Conservation (phyloP, 2,797 vertebrate species). For the Enteromius trimaculatus region DNA sequence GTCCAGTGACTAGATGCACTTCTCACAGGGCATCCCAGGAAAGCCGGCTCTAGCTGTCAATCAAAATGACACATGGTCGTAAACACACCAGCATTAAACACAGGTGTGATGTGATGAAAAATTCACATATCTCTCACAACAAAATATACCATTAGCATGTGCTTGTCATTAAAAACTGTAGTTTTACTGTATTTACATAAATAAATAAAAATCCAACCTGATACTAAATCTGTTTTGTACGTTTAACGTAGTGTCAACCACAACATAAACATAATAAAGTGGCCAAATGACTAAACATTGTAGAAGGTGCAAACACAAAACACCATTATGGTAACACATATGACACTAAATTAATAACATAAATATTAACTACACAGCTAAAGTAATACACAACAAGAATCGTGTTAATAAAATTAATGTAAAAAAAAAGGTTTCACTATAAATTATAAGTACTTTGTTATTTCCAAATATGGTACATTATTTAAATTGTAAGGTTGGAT, state of each 20-base stretch:
- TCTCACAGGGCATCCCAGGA: conserved; percentile 79
- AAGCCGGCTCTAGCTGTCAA: conserved; percentile 78
- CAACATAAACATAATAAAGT: no score
- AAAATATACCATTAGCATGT: not conserved
- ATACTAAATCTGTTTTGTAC: no score
- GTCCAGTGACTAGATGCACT: conserved; percentile 83
- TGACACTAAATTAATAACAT: not conserved
- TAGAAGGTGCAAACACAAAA: not conserved
- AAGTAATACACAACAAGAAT: not conserved
- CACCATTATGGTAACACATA: not conserved
- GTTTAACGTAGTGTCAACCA: no score
- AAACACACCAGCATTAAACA: conserved; percentile 61
- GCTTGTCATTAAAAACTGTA: not conserved
- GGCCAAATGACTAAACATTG: no score
- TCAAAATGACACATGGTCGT: conserved; percentile 76
- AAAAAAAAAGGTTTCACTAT: no score
- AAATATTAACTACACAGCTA: not conserved
- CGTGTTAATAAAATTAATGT: not conserved
- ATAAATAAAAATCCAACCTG: no score
- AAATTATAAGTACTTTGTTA: not conserved
- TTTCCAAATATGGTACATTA: not conserved
- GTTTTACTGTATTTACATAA: no score
- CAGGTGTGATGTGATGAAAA: not conserved
- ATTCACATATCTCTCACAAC: not conserved
- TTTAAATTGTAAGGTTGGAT: not conserved